Evolutionary conservation across 2,797 vertebrate species (phyloP), one percentile per base, ranked within the genome.

Genomic region (Muscicapa comitata): DNA sequence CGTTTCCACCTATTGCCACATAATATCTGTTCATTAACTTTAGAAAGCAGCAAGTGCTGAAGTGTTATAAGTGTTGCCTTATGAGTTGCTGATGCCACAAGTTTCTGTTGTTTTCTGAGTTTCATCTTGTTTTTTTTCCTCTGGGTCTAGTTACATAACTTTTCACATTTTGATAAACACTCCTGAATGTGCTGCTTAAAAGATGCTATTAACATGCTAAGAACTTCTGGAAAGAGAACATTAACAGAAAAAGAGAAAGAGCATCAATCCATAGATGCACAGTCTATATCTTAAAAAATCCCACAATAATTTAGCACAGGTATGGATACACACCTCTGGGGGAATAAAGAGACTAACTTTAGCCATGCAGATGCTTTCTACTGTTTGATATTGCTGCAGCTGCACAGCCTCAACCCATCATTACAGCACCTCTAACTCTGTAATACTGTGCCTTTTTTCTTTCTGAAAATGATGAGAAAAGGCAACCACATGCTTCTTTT

Each of bases 281-380:
- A 26, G 4, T 5, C 16, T 40, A 9, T 7, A 23, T 6, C 4
- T 31, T 53, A 7, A 55, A 70, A 65, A 75, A 10, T 2, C 8
- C 8, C 29, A 16, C 6, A 58, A n/a, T 17, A 33, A 42, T 33
- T 74, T 50, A 75, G 33, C 13, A 71, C 11, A 48, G n/a, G 15
- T 29, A 40, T 33, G 33, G 10, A 70, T 40, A 28, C 0, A 2
- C 23, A 53, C 4, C 3, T 1, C 42, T 51, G 14, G 6, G n/a
- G 10, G 5, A 92, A 78, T 11, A 8, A 51, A 78, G 4, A 78
- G 7, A 58, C 16, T 21, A 33, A 38, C 8, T 91, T 6, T 62
- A 25, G 25, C 37, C 43, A 43, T 4, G 8, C 53, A 73, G 40
- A 31, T 91, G 47, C n/a, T 48, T 61, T 65, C 17, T 28, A 45